Conservation (phyloP, 2,797 vertebrate genomes). For the Galagoides demidoff region DNA sequence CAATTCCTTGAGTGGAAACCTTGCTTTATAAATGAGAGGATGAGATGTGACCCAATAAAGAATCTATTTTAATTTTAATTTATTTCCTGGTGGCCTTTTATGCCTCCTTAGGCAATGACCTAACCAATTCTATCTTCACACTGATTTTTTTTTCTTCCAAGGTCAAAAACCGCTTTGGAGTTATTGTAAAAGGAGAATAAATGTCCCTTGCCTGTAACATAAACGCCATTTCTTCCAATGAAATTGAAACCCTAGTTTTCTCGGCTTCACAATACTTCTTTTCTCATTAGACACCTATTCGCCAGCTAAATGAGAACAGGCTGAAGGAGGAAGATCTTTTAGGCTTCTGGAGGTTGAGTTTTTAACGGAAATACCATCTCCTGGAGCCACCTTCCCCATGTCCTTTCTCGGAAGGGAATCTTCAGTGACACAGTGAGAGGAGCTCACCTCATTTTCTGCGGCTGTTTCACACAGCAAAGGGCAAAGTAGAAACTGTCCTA, state of each 20-base stretch:
- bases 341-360: not conserved
- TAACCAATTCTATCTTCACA: conserved; percentile 79
- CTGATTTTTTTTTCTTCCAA: conserved; percentile 78
- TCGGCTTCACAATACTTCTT: conserved; percentile 40
- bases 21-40: conserved; percentile 78
- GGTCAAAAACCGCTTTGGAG: conserved; percentile 74
- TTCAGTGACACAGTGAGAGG: not conserved
- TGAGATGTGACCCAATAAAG: conserved; percentile 83
- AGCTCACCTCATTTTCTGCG: not conserved
- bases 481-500: not conserved
- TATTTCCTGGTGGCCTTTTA: conserved; percentile 81
- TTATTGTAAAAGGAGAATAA: conserved; percentile 53
- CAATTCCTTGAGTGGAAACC: conserved; percentile 76
- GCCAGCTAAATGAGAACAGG: not conserved
- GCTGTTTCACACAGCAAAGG: not conserved
- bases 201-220: conserved; percentile 25
- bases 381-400: not conserved
- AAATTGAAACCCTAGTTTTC: conserved; percentile 45
- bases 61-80: conserved; percentile 84
- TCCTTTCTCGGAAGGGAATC: not conserved
- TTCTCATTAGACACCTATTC: conserved; percentile 23
- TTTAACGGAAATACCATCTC: not conserved
- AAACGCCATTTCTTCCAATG: conserved; percentile 47
- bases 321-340: not conserved
- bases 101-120: conserved; percentile 83